These are phyloP conservation scores for Sebastiscus albofasciatus DNA, from an alignment of 2,797 vertebrate species.

Conservation along the genomic window DNA sequence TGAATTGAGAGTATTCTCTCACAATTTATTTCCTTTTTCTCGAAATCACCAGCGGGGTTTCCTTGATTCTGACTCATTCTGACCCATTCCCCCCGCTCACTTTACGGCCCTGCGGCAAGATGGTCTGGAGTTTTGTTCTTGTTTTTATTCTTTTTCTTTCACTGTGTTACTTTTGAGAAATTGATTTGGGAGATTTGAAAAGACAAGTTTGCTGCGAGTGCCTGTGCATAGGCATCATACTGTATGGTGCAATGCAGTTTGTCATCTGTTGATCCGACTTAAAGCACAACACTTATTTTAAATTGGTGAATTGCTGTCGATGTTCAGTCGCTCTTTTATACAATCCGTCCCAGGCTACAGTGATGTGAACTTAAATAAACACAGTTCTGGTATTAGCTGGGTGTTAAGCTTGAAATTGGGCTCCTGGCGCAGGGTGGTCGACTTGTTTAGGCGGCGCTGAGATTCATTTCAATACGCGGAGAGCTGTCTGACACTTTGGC, in stretches of 20 bases:
- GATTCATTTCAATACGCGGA: constrained; percentile 21
- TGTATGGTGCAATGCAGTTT: not conserved
- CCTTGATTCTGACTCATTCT: not conserved
- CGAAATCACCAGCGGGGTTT: not conserved
- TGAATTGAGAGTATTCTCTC: not conserved
- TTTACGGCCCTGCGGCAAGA: not conserved
- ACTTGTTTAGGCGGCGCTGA: constrained; percentile 9
- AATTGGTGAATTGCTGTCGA: not conserved
- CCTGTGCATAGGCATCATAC: not conserved
- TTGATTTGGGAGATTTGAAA: not conserved
- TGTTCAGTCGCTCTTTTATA: not conserved
- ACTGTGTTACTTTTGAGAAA: not conserved
- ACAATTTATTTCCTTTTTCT: not conserved
- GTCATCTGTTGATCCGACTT: not conserved
- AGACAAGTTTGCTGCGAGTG: not conserved
- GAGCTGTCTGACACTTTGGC: constrained; percentile 56
- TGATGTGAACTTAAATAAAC: not conserved
- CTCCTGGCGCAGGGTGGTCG: constrained; percentile 14
- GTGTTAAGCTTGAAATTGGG: constrained; percentile 17
- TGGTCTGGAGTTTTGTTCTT: not conserved
- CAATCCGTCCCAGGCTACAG: not conserved
- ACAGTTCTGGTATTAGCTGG: not conserved
- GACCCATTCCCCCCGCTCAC: not conserved
- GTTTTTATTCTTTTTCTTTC: not conserved
- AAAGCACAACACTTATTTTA: not conserved